Base-by-base conservation (phyloP, 2,888 invertebrate species). In the Heliconius erato region DNA sequence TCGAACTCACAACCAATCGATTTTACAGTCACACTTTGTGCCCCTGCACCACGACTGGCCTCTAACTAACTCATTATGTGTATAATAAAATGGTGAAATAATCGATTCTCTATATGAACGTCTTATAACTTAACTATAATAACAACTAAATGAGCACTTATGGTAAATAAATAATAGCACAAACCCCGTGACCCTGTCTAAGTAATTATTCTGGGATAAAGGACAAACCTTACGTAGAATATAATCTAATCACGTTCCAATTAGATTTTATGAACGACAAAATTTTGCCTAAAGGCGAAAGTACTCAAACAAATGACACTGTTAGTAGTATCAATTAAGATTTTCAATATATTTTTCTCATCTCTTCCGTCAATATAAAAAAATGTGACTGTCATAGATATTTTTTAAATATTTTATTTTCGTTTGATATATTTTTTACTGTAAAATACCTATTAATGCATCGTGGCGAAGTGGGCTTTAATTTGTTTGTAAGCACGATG, bases 101-200 rank as follows among this genome's bases (percentile, higher is more conserved):
- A 40, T 40, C 40, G 9, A 40, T 1, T 11, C 9, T 40, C 9
- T 40, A 40, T 1, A 40, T 40, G 40, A 40, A 40, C 1, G 11
- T 11, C 40, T 40, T 40, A 40, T 40, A 40, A 40, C 40, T 40
- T 40, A 1, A 40, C 40, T 16, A 49, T 81, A 32, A 68, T 49
- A 35, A 76, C 7, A 69, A 68, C 69, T 71, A 77, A 59, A 81
- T 59, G 16, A 44, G 14, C 71, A 81, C 65, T 77, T 77, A 77
- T 81, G 71, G 63, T 65, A 65, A 69, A 78, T 81, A 78, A 78
- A 79, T 79, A 78, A 79, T 79, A 44, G n/a, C 71, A 9, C n/a
- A 19, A 72, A 35, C 35, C 49, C 71, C 63, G 26, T 72, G 44
- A 32, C 4, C 32, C n/a, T 63, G 0, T n/a, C 23, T n/a, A 23